A percentile compares a stretch with the other conserved stretches of the same genome.
phyloP scores from a whole-genome alignment of 1,140 invertebrate species.

The Antheraea pernyi region DNA sequence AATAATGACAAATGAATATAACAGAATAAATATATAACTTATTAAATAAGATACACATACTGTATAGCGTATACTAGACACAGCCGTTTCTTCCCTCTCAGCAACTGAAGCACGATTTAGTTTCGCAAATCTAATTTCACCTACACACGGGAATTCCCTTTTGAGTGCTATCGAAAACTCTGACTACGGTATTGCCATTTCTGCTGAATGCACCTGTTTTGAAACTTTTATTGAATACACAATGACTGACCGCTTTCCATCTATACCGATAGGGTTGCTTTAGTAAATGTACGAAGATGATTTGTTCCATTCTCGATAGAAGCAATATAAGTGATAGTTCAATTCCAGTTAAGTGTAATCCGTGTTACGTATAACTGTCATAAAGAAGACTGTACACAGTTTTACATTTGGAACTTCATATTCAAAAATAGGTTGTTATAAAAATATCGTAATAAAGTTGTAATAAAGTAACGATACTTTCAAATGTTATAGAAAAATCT shows the following conservation, averaged over 20 bases:
- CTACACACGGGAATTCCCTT: slow-evolving; percentile 51
- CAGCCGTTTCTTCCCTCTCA: background rate
- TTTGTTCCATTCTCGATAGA: too few relatives aligned
- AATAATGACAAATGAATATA: too few relatives aligned
- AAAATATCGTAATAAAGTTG: too few relatives aligned
- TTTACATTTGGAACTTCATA: too few relatives aligned
- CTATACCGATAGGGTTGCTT: background rate
- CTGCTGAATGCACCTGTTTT: background rate
- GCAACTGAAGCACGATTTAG: slow-evolving; percentile 44
- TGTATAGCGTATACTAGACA: background rate
- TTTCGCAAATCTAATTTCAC: slow-evolving; percentile 71
- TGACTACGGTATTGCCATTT: slow-evolving; percentile 2
- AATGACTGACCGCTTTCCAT: background rate
- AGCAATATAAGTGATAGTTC: too few relatives aligned
- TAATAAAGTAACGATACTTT: too few relatives aligned
- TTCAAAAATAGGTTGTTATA: too few relatives aligned
- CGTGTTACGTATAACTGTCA: too few relatives aligned
- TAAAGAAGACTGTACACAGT: too few relatives aligned
- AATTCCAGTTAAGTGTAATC: too few relatives aligned
- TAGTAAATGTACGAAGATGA: too few relatives aligned
- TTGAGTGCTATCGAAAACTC: slow-evolving; percentile 51
- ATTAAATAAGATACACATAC: background rate
- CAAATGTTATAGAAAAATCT: too few relatives aligned
- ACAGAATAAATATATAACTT: background rate
- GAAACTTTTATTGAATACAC: slow-evolving; percentile 1